phyloP scores from a whole-genome alignment of 2,888 invertebrate genomes.

The Hermaeophaga mercurialis region DNA sequence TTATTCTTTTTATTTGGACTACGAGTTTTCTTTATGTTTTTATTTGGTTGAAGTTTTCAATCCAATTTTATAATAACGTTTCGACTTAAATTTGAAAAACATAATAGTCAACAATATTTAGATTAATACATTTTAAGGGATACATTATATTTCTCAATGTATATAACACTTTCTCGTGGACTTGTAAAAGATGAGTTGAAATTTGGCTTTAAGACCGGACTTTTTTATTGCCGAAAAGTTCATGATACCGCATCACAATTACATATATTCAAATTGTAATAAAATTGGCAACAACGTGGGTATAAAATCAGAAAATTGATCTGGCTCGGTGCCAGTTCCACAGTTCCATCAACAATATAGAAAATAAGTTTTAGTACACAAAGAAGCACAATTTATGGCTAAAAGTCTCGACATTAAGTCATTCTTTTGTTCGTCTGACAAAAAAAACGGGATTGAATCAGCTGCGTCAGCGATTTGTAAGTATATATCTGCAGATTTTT shows the following conservation, averaged over 20 bases:
- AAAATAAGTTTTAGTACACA: slow-evolving; percentile 35
- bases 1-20: not conserved
- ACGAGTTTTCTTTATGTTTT: not conserved
- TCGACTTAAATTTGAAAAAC: no score
- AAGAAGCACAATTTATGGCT: slow-evolving; percentile 18
- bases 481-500: no score
- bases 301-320: slow-evolving; percentile 21
- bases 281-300: slow-evolving; percentile 17
- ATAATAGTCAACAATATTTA: no score
- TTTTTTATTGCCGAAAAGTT: no score
- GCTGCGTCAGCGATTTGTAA: not conserved
- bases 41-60: no score
- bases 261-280: not conserved
- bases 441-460: not conserved
- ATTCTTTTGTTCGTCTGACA: slow-evolving; percentile 2
- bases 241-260: not conserved
- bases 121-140: no score
- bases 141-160: no score
- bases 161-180: no score
- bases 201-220: no score
- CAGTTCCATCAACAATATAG: slow-evolving; percentile 36
- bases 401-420: slow-evolving; percentile 9
- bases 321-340: slow-evolving; percentile 37
- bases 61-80: no score
- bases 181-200: no score